Base-by-base conservation (phyloP, 1,140 invertebrate species). In the Bombyx mandarina region DNA sequence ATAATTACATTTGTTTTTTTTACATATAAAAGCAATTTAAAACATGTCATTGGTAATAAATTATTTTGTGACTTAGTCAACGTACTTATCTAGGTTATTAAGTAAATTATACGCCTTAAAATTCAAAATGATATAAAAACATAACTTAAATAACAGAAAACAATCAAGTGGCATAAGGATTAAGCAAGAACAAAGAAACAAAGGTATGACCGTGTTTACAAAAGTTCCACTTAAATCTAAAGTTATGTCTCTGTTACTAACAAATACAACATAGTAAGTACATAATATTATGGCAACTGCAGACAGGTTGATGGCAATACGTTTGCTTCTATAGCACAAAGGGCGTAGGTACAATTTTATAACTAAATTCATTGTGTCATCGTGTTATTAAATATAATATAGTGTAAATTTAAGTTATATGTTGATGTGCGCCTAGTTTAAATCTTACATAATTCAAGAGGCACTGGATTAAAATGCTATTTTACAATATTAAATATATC, bases 21-120 rank as follows among this genome's bases (percentile, higher is more conserved):
- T 35, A 35, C 26, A 35, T 58, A 72, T 63, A 67, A 75, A 79
- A 82, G 71, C 76, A 71, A 74, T 81, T 66, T 78, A 82, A 82
- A 86, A 81, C 76, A 78, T 75, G 72, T 86, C 82, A 86, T 86
- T 86, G 82, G 82, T 82, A 86, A 86, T 86, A 86, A 86, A 86
- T 86, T 86, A 86, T 82, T 69, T 81, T 71, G 77, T 85, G 82
- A 86, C 82, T 86, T 86, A 83, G 82, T 86, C 79, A 82, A 82
- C 75, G 72, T 74, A 71, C 63, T 80, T 63, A 78, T 73, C 65
- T 78, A 79, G 55, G 58, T 66, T 66, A 62, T 62, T 72, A 71
- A 67, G 66, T 74, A 57, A 69, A 73, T 73, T 62, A 65, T 67
- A 78, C 54, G 67, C 53, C 57, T 59, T 56, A 73, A 72, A 72